Base-by-base conservation (phyloP, 2,888 invertebrate genomes). In the Mythimna loreyi region DNA sequence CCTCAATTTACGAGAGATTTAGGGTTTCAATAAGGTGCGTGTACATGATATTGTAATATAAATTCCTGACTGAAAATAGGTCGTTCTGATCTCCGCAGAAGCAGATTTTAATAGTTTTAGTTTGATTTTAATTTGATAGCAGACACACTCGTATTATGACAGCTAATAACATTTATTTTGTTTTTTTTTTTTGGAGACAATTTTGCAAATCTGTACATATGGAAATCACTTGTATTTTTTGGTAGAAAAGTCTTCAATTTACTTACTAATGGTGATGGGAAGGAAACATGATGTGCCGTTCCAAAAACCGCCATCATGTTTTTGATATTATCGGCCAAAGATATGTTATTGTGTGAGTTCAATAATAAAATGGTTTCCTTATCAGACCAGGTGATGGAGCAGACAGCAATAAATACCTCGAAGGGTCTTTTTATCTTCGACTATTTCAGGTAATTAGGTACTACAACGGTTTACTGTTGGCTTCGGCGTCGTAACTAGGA, bases 401-500 rank as follows among this genome's bases (percentile, higher is more conserved):
- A 25, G 30, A 36, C 23, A 19, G 55, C n/a, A 55, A 52, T 23
- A 58, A 56, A 61, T 59, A 45, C 55, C 33, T 52, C 36, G 11
- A 30, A 64, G 43, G 16, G 21, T 47, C 47, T 68, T 73, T 77
- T 63, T 73, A 56, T 64, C 28, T 67, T 30, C 36, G 59, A 64
- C n/a, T 45, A 50, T 52, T 40, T 49, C 64, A 74, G 69, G 58
- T 73, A 63, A 67, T 70, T 67, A 36, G 11, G 36, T 36, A 67
- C 67, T 33, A 53, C 61, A 55, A 36, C 47, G 53, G 58, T 75
- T 78, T 56, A 61, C 50, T 56, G 67, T 69, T 75, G 53, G 57
- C 64, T 11, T 33, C 21, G 43, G 43, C 4, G 0, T 19, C 6
- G 49, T 47, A 68, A 75, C 49, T 75, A 45, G 75, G 49, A 50